A percentile compares a stretch with the other conserved stretches of the same genome.
Conservation (phyloP, 2,113 vertebrate species). For the Chloebia gouldiae region DNA sequence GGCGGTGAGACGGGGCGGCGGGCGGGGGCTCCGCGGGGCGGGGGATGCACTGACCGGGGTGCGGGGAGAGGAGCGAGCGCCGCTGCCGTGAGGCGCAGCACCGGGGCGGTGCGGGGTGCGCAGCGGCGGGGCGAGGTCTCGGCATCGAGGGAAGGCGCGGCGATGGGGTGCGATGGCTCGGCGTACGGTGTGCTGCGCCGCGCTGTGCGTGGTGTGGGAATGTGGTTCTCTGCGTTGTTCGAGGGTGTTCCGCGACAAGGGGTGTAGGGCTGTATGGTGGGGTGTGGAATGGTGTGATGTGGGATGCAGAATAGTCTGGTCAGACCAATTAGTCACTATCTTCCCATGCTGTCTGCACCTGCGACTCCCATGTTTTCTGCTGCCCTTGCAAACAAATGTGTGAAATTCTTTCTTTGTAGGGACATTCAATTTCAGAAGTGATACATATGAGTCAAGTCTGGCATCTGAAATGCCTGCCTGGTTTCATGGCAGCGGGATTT, state of each 20-base stretch:
- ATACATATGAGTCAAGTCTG: neutral
- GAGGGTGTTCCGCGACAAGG: no score
- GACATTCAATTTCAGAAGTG: neutral
- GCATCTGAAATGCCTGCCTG: neutral
- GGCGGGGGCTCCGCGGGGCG: no score
- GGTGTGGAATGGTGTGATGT: neutral
- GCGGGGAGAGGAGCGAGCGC: neutral
- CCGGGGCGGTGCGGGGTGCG: rapidly evolving
- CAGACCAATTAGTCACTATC: no score
- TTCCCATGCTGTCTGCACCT: neutral
- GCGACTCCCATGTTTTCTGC: neutral
- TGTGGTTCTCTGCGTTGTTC: rapidly evolving
- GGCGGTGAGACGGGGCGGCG: conserved; percentile 80
- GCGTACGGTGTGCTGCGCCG: neutral
- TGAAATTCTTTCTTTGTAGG: neutral
- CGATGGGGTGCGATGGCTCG: rapidly evolving
- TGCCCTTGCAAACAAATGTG: neutral
- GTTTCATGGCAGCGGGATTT: neutral
- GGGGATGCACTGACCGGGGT: no score
- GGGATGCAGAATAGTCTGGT: rapidly evolving
- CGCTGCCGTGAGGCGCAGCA: rapidly evolving
- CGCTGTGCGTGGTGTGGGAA: rapidly evolving
- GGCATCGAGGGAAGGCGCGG: rapidly evolving
- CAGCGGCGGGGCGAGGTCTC: neutral
- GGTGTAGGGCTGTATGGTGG: rapidly evolving